Conservation (phyloP, 2,888 invertebrate species). For the Tetheella fluctuosa region DNA sequence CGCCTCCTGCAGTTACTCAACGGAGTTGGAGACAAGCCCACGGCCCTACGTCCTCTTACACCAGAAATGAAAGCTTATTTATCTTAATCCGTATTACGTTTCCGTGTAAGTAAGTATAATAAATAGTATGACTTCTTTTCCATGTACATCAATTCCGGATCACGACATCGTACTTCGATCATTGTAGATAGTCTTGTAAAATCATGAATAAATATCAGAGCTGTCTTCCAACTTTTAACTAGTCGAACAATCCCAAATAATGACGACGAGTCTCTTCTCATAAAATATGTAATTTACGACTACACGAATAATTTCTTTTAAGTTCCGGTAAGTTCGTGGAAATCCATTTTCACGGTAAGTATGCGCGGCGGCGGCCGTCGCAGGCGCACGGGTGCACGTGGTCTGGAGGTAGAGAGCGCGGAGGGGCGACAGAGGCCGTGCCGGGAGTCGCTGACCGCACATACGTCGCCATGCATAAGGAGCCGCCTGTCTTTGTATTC, state of each 20-base stretch:
- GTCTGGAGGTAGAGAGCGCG: conserved; percentile 33
- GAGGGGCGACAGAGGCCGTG: conserved; percentile 31
- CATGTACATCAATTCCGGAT: background rate
- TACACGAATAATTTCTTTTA: too few species aligned
- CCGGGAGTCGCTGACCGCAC: conserved; percentile 76
- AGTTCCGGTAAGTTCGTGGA: conserved; percentile 77
- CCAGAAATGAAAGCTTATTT: conserved; percentile 18
- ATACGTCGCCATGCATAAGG: conserved; percentile 73
- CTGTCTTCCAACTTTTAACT: too few species aligned
- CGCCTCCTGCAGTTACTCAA: conserved; percentile 66
- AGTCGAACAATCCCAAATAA: too few species aligned
- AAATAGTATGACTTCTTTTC: background rate
- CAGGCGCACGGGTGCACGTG: conserved; percentile 56
- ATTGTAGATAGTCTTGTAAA: too few species aligned
- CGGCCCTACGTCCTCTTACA: conserved; percentile 41
- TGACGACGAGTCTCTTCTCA: too few species aligned
- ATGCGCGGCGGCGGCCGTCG: conserved; percentile 49
- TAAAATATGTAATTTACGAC: too few species aligned
- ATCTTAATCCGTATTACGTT: conserved; percentile 6
- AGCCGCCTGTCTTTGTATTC: conserved; percentile 73
- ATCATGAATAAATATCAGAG: too few species aligned
- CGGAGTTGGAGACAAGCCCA: conserved; percentile 46
- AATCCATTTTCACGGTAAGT: conserved; percentile 76
- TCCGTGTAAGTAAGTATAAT: conserved; percentile 8
- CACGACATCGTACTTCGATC: too few species aligned